Base-by-base conservation (phyloP, 2,888 invertebrate genomes). In the Heteromyza rotundicornis region DNA sequence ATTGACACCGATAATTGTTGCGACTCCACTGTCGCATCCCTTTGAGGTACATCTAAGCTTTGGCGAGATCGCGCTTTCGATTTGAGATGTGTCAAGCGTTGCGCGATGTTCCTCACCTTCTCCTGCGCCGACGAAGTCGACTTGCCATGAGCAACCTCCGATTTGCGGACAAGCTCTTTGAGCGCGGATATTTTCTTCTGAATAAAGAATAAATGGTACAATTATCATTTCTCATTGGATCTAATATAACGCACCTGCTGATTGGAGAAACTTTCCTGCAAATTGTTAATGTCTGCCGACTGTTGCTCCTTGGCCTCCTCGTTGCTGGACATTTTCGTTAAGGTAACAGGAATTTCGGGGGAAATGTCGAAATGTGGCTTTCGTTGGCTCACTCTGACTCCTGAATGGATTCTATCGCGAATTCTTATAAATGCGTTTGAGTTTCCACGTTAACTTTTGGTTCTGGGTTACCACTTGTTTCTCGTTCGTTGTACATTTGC, bases 121-220 rank as follows among this genome's bases (percentile, higher is more conserved):
- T 79, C 79, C 57, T 80, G 75, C 1, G 78, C 71, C 40, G 71
- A 73, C 55, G 75, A 73, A 60, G 75, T 78, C 49, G 74, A 75
- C 54, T 74, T 76, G 47, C 75, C 79, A 52, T 79, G 78, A 17
- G 73, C 74, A 44, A 68, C 72, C 64, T 76, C 79, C 8, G 79
- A 76, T 66, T 78, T 76, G 47, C 75, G 70, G 8, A 78, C 78
- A 32, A 80, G 66, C 64, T 79, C 76, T 62, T 78, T 79, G 7
- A 80, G 67, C 5, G 76, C 80, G 35, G 77, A 74, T 59, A 80
- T 79, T 72, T 80, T 78, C 64, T 75, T 75, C 80, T 80, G 56
- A n/a, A n/a, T 7, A 40, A 8, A 32, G 12, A 12, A 32, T 32
- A 32, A 32, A 32, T n/a, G 12, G 12, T 32, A 32, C 32, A 32